These are phyloP conservation scores for Torymus auratus DNA, from an alignment of 2,888 invertebrate species.

Conservation along the genomic window DNA sequence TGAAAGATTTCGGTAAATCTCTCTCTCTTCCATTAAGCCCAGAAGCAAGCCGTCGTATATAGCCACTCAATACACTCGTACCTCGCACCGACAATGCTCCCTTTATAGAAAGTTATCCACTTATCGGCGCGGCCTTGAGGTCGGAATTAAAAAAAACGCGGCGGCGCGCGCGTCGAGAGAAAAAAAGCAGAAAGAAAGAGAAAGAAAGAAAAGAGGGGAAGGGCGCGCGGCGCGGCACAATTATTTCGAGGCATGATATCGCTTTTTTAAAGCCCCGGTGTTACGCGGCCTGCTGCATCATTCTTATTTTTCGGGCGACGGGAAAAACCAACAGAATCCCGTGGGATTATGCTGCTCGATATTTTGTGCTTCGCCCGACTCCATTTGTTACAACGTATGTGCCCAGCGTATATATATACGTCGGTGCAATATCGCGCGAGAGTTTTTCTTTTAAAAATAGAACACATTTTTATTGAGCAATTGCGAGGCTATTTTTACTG, in stretches of 20 bases:
- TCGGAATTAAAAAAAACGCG: constrained; percentile 7
- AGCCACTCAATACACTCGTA: neutral
- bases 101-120: constrained; percentile 4
- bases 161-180: neutral
- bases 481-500: neutral
- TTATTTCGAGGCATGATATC: constrained; percentile 35
- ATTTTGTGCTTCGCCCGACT: constrained; percentile 29
- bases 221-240: constrained; percentile 21
- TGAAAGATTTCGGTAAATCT: constrained; percentile 35
- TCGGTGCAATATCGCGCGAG: constrained; percentile 5
- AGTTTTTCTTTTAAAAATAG: constrained; percentile 13
- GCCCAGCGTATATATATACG: neutral
- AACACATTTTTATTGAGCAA: neutral
- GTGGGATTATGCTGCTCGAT: constrained; percentile 43
- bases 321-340: constrained; percentile 39
- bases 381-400: constrained; percentile 28
- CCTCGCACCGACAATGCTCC: constrained; percentile 17
- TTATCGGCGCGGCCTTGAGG: neutral
- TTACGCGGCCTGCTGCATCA: constrained; percentile 40
- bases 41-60: no score
- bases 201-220: neutral
- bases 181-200: constrained; percentile 3
- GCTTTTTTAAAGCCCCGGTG: constrained; percentile 32
- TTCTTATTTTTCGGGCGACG: constrained; percentile 45
- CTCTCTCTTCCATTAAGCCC: no score